Conservation (phyloP, 1,140 invertebrate genomes). For the Spodoptera frugiperda region DNA sequence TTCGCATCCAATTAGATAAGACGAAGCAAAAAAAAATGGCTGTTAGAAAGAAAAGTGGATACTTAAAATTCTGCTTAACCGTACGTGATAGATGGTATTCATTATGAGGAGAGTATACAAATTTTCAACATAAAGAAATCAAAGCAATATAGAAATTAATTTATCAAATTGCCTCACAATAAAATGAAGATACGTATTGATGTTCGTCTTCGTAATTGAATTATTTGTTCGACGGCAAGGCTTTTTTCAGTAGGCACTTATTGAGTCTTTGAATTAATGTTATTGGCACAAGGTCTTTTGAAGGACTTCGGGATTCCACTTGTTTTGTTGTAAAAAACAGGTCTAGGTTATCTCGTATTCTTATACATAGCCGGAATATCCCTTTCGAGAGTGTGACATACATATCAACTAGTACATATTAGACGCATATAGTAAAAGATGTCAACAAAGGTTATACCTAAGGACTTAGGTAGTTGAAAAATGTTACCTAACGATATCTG, state of each 20-base stretch:
- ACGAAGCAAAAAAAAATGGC: too few species aligned
- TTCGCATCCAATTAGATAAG: too few species aligned
- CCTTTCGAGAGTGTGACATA: too few species aligned
- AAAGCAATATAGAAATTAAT: not conserved
- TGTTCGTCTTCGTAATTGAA: not conserved
- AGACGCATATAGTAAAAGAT: too few species aligned
- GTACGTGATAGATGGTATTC: too few species aligned
- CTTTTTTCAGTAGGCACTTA: not conserved
- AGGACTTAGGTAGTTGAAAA: too few species aligned
- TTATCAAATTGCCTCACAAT: not conserved
- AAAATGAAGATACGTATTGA: not conserved
- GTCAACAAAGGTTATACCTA: too few species aligned
- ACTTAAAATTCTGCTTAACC: too few species aligned
- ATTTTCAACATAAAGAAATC: not conserved
- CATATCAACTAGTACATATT: too few species aligned
- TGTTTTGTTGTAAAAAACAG: slow-evolving; percentile 35
- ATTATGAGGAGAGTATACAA: not conserved
- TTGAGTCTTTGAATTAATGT: slow-evolving; percentile 23
- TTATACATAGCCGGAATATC: not conserved
- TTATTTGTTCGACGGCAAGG: slow-evolving; percentile 17
- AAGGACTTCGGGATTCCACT: not conserved
- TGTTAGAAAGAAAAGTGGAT: too few species aligned
- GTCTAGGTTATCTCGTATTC: slow-evolving; percentile 20
- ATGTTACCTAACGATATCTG: too few species aligned
- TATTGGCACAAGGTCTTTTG: slow-evolving; percentile 28